Evolutionary conservation across 1,140 invertebrate species (phyloP).

Genomic region (Aphidius gifuensis): DNA sequence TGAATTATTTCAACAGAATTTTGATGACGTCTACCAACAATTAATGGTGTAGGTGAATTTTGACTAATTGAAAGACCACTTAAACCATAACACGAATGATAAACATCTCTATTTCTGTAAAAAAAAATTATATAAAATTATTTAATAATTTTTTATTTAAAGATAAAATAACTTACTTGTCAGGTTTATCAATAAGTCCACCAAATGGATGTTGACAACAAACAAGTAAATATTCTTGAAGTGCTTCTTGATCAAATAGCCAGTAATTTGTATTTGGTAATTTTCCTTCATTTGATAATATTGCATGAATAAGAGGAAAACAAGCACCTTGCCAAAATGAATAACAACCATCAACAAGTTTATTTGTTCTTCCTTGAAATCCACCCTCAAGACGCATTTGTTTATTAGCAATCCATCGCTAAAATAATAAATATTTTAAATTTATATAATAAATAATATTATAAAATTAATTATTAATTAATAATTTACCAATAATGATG

Average conservation of each 20-base stretch:
- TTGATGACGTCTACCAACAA: slow-evolving; percentile 33
- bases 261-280: slow-evolving; percentile 54
- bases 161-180: slow-evolving; percentile 64
- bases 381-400: slow-evolving; percentile 91
- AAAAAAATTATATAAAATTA: slow-evolving; percentile 26
- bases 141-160: background rate
- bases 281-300: slow-evolving; percentile 56
- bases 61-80: slow-evolving; percentile 94
- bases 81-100: slow-evolving; percentile 95
- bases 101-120: slow-evolving; percentile 81
- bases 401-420: slow-evolving; percentile 82
- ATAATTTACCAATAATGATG: slow-evolving; percentile 66
- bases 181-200: slow-evolving; percentile 95
- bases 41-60: slow-evolving; percentile 63
- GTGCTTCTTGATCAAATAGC: slow-evolving; percentile 78
- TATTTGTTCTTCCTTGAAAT: slow-evolving; percentile 95
- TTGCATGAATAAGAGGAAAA: slow-evolving; percentile 73
- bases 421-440: slow-evolving; percentile 24
- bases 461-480: slow-evolving; percentile 15
- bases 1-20: slow-evolving; percentile 46
- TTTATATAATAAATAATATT: slow-evolving; percentile 11
- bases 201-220: slow-evolving; percentile 88
- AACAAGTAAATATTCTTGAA: slow-evolving; percentile 93
- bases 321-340: slow-evolving; percentile 97
- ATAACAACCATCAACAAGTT: slow-evolving; percentile 97